A percentile compares a stretch with the other conserved stretches of the same genome.
phyloP scores from a whole-genome alignment of 2,888 invertebrate genomes.

The Phrixothrix hirtus region DNA sequence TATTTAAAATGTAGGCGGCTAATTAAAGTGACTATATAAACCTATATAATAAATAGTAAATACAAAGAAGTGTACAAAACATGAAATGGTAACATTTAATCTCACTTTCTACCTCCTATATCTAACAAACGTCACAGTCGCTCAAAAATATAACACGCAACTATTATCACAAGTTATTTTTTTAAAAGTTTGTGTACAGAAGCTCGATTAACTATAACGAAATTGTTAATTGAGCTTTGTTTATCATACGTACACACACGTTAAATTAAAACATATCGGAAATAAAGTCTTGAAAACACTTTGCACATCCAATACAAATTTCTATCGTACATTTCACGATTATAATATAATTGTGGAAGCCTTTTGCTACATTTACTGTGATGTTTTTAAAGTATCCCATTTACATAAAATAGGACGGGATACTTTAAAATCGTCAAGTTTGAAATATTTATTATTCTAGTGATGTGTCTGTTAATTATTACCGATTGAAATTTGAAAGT shows the following conservation, averaged over 20 bases:
- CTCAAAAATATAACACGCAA: constrained; percentile 41
- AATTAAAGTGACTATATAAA: constrained; percentile 30
- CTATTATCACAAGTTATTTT: constrained; percentile 40
- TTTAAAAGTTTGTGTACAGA: neutral
- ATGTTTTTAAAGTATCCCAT: constrained; percentile 1
- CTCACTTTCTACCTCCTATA: constrained; percentile 42
- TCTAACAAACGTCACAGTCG: constrained; percentile 42
- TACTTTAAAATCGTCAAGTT: too few relatives aligned
- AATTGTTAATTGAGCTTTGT: constrained; percentile 1
- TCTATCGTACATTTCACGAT: constrained; percentile 10
- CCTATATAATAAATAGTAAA: constrained; percentile 28
- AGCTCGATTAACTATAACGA: neutral
- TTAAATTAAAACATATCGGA: too few relatives aligned
- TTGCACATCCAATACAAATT: constrained; percentile 1
- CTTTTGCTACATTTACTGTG: constrained; percentile 9
- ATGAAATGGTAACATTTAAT: constrained; percentile 53
- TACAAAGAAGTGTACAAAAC: constrained; percentile 39
- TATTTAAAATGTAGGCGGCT: constrained; percentile 37
- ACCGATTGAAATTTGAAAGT: constrained; percentile 45
- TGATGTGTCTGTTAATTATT: constrained; percentile 50
- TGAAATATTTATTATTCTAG: constrained; percentile 46
- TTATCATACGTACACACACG: too few relatives aligned
- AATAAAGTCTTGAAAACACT: too few relatives aligned
- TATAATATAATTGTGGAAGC: constrained; percentile 16
- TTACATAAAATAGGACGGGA: neutral